These are phyloP conservation scores for Brachynemurus nebulosus DNA, from an alignment of 2,888 invertebrate species.

Conservation along the genomic window DNA sequence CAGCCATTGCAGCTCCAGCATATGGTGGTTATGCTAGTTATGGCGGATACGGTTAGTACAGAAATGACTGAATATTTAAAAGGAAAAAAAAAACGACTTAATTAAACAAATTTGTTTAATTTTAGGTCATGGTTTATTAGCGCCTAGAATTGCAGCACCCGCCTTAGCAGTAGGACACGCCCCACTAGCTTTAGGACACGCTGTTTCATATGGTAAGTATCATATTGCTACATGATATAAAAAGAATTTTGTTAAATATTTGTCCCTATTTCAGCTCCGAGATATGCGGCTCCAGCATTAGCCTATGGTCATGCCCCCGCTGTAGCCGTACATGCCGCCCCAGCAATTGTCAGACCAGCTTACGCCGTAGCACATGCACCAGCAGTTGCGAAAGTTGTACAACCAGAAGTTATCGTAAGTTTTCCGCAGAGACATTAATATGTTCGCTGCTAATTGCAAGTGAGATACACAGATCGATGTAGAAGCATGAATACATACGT, in stretches of 20 bases:
- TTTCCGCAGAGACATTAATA: no score
- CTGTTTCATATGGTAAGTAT: no score
- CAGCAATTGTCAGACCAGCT: slow-evolving; percentile 24
- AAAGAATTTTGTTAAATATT: no score
- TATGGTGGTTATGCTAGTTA: background rate
- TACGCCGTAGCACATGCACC: slow-evolving; percentile 35
- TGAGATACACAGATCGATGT: no score
- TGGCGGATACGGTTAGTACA: no score
- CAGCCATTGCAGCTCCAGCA: background rate
- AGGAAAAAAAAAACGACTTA: no score
- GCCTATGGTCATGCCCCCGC: background rate
- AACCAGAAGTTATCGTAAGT: background rate
- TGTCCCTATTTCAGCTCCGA: no score
- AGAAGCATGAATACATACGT: no score
- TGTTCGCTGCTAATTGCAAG: background rate
- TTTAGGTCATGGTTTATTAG: no score
- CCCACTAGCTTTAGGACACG: background rate
- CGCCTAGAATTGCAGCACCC: slow-evolving; percentile 4
- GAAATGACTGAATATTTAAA: no score
- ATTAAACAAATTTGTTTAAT: no score
- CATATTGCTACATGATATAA: no score
- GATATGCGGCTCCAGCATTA: slow-evolving; percentile 4
- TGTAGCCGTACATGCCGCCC: background rate
- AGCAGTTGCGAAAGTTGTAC: slow-evolving; percentile 24
- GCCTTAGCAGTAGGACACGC: background rate